Evolutionary conservation across 23 tunicate species (phyloP).

Genomic region (Styela plicata): DNA sequence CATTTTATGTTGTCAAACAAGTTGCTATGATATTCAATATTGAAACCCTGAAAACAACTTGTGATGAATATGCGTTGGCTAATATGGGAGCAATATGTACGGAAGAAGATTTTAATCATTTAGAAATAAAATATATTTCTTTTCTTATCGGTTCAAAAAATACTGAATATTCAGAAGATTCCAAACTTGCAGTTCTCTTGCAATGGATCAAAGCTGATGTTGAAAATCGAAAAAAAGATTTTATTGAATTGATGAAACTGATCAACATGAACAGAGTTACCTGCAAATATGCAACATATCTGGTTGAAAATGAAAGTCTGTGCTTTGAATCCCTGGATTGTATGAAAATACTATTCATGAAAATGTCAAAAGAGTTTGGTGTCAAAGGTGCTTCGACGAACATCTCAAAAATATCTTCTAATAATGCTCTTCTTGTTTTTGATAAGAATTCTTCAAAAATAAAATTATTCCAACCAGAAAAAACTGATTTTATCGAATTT

Average conservation of each 20-base stretch:
- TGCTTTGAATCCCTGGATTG: background rate
- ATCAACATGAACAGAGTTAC: background rate
- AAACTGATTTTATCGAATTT: background rate
- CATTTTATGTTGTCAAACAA: background rate
- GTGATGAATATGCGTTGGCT: background rate
- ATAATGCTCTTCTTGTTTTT: background rate
- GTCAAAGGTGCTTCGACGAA: background rate
- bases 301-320: background rate
- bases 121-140: background rate
- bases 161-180: background rate
- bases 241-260: slow-evolving; percentile 39
- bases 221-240: background rate
- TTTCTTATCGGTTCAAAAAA: background rate
- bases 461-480: background rate
- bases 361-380: background rate
- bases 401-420: background rate
- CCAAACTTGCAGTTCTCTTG: background rate
- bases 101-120: background rate
- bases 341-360: background rate
- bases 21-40: background rate
- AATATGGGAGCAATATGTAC: background rate
- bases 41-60: background rate
- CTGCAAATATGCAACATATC: background rate
- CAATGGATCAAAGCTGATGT: background rate
- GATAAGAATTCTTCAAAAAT: background rate